Evolutionary conservation across 2,888 invertebrate genomes (phyloP).

Genomic region (Eristalis arbustorum): DNA sequence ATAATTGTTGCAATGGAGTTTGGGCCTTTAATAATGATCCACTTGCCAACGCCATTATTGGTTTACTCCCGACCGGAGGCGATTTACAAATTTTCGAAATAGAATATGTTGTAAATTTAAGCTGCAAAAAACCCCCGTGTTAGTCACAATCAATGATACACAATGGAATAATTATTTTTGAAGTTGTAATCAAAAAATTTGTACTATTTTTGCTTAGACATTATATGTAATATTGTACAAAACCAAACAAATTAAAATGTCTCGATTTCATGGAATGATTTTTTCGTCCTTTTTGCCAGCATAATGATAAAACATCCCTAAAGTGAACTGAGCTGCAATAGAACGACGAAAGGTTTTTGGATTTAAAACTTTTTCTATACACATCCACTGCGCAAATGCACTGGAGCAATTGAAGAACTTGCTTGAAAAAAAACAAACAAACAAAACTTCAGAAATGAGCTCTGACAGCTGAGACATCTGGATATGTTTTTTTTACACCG

Average conservation of each 20-base stretch:
- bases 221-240: constrained; percentile 16
- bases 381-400: constrained; percentile 62
- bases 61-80: neutral
- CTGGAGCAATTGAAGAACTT: neutral
- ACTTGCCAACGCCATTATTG: constrained; percentile 76
- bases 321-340: constrained; percentile 36
- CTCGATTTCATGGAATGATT: constrained; percentile 24
- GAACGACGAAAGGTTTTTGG: constrained; percentile 24
- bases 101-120: neutral
- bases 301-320: constrained; percentile 51
- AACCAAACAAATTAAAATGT: neutral
- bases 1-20: constrained; percentile 90
- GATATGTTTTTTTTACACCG: neutral
- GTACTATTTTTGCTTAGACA: constrained; percentile 53
- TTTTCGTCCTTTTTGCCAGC: neutral
- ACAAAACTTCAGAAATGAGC: constrained; percentile 15
- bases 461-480: constrained; percentile 43
- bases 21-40: constrained; percentile 78
- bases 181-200: constrained; percentile 29
- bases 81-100: neutral
- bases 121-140: neutral
- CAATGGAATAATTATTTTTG: constrained; percentile 8
- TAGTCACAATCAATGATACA: constrained; percentile 16
- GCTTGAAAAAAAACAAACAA: constrained; percentile 21
- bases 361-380: constrained; percentile 46